These are phyloP conservation scores for Nebria ingens DNA, from an alignment of 1,140 invertebrate genomes.

Conservation along the genomic window DNA sequence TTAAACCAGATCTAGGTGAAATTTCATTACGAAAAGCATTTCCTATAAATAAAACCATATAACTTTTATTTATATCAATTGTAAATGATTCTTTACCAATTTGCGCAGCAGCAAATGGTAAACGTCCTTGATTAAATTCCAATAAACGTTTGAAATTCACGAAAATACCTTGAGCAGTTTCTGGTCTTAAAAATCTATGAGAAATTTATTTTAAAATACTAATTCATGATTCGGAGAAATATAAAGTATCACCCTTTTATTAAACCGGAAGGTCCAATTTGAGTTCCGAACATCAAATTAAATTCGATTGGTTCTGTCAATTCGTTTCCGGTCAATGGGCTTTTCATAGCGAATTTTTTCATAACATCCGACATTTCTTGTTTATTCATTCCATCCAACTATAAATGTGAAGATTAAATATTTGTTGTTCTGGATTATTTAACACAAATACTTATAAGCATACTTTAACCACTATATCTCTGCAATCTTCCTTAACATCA, in stretches of 20 bases:
- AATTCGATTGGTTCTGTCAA: conserved; percentile 93
- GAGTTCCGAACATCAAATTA: conserved; percentile 97
- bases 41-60: conserved; percentile 38
- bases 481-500: conserved; percentile 62
- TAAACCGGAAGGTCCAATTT: conserved; percentile 91
- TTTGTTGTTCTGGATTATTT: no score
- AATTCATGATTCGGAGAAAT: not conserved
- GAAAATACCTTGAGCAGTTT: conserved; percentile 99
- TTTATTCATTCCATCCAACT: conserved; percentile 79
- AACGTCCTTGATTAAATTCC: conserved; percentile 92
- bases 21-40: conserved; percentile 99
- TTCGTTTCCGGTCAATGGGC: conserved; percentile 88
- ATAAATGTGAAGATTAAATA: no score
- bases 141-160: conserved; percentile 96
- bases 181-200: conserved; percentile 77
- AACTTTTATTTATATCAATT: conserved; percentile 10
- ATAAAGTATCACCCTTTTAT: conserved; percentile 61
- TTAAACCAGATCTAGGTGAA: conserved; percentile 91
- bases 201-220: conserved; percentile 13
- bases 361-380: conserved; percentile 80
- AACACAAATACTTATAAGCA: conserved; percentile 13
- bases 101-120: conserved; percentile 98
- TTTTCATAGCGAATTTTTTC: conserved; percentile 85
- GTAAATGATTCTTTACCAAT: conserved; percentile 53
- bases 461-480: conserved; percentile 68